Evolutionary conservation across 2,888 invertebrate species (phyloP).

Genomic region (Cordilura impudica): DNA sequence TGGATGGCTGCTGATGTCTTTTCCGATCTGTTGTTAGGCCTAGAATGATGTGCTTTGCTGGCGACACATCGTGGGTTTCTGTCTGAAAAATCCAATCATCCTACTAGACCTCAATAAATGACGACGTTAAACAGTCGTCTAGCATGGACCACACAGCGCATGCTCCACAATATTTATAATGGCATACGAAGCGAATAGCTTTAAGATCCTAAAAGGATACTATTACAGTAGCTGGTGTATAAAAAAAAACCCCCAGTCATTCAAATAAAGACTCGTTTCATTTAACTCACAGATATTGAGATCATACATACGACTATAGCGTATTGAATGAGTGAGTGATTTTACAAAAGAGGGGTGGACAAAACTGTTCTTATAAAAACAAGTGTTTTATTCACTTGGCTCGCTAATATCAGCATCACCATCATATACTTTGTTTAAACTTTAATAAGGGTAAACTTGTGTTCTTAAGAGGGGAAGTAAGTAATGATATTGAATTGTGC

Average conservation of each 20-base stretch:
- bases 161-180: conserved; percentile 51
- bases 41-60: conserved; percentile 78
- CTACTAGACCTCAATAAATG: conserved; percentile 62
- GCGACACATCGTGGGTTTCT: conserved; percentile 77
- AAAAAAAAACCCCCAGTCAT: background rate
- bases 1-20: conserved; percentile 72
- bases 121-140: conserved; percentile 61
- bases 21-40: conserved; percentile 78
- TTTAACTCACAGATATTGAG: conserved; percentile 1
- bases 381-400: too few species aligned
- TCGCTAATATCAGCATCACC: background rate
- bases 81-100: conserved; percentile 72
- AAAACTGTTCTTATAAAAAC: background rate
- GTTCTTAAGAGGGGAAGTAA: background rate
- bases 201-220: conserved; percentile 49
- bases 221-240: conserved; percentile 13
- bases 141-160: conserved; percentile 50
- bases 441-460: background rate
- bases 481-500: background rate
- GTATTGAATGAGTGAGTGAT: background rate
- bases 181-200: background rate
- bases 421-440: too few species aligned
- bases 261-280: too few species aligned
- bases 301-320: background rate
- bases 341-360: background rate